Evolutionary conservation across 1,140 invertebrate genomes (phyloP).

Genomic region (Heliconius hewitsoni): DNA sequence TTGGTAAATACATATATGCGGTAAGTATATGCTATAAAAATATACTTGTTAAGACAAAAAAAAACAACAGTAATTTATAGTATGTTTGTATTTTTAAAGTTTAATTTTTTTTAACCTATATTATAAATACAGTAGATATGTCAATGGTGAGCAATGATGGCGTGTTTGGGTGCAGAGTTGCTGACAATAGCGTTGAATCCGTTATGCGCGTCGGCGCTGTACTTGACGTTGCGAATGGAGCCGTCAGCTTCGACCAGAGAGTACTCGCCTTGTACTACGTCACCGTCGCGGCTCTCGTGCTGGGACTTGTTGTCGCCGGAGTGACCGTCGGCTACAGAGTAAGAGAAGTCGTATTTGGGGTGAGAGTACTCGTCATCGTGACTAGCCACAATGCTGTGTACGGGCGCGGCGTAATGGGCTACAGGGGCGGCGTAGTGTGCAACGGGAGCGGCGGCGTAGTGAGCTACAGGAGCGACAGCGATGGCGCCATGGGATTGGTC

Average conservation of each 20-base stretch:
- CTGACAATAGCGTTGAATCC: constrained; percentile 34
- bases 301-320: neutral
- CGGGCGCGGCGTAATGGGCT: constrained; percentile 16
- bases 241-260: too few species aligned
- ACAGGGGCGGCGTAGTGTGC: constrained; percentile 24
- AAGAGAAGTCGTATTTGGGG: constrained; percentile 78
- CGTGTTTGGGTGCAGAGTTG: too few species aligned
- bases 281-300: constrained; percentile 1
- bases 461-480: neutral
- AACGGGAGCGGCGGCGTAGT: constrained; percentile 32
- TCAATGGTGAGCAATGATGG: too few species aligned
- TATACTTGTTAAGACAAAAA: too few species aligned
- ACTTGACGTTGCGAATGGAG: constrained; percentile 77
- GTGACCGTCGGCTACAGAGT: constrained; percentile 74
- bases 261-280: neutral
- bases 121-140: too few species aligned
- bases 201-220: constrained; percentile 80
- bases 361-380: constrained; percentile 53
- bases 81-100: too few species aligned
- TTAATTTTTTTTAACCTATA: too few species aligned
- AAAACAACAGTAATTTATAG: too few species aligned
- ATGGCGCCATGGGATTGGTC: constrained; percentile 42
- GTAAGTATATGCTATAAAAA: too few species aligned
- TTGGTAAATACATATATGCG: too few species aligned
- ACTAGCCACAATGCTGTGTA: constrained; percentile 22